Percentiles rank a stretch among this genome's conserved stretches.
Evolutionary conservation across 2,797 vertebrate genomes (phyloP).

Genomic region (Gallinago stenura): DNA sequence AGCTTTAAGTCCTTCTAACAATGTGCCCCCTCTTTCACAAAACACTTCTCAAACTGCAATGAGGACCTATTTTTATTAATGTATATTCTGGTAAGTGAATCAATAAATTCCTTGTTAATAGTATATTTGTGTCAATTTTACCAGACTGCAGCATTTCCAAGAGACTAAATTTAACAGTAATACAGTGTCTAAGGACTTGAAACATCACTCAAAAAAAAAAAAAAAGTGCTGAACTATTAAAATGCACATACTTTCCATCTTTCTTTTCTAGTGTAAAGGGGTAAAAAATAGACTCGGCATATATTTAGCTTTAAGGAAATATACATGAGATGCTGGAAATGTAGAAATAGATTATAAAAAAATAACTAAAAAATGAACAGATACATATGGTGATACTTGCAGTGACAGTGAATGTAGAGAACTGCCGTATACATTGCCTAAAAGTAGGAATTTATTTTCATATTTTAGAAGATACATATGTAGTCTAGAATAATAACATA

Average conservation of each 20-base stretch:
- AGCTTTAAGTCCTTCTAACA: conserved; percentile 41
- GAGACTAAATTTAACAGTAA: conserved; percentile 36
- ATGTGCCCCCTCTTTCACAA: conserved; percentile 3
- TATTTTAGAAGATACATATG: background rate
- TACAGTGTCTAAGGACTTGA: conserved; percentile 8
- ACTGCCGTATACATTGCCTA: background rate
- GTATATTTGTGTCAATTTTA: conserved; percentile 46
- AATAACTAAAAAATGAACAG: background rate
- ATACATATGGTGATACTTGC: background rate
- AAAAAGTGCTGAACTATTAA: conserved; percentile 6
- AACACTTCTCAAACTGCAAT: background rate
- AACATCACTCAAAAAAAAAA: background rate
- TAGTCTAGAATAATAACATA: background rate
- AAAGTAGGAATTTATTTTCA: background rate
- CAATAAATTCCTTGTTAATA: conserved; percentile 45
- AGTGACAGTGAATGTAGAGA: background rate
- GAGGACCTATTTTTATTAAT: conserved; percentile 49
- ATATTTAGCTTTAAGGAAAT: background rate
- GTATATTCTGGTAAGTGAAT: conserved; percentile 45
- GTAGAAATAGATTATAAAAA: background rate
- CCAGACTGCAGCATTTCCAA: conserved; percentile 20
- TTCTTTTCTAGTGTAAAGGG: background rate
- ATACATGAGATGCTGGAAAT: background rate
- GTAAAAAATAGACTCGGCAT: conserved; percentile 1
- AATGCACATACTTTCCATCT: background rate